Percentiles rank a stretch among this genome's conserved stretches.
Conservation (phyloP, 2,888 invertebrate genomes). For the Lycia hirtaria region DNA sequence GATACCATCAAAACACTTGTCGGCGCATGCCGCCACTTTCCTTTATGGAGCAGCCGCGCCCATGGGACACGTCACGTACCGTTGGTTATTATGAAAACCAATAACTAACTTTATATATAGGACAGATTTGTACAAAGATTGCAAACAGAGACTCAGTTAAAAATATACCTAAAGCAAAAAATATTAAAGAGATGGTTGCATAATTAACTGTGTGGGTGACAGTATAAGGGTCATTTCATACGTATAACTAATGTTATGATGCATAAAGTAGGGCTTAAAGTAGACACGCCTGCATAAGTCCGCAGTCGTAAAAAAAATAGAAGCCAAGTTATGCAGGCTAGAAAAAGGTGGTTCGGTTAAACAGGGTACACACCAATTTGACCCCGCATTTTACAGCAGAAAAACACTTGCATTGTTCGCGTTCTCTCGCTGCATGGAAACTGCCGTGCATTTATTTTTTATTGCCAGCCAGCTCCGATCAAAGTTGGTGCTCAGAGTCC, state of each 20-base stretch:
- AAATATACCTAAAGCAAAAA: conserved; percentile 11
- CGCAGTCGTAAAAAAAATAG: conserved; percentile 22
- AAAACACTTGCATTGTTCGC: conserved; percentile 32
- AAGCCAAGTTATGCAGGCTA: conserved; percentile 15
- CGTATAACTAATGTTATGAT: conserved; percentile 3
- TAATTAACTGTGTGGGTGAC: conserved; percentile 9
- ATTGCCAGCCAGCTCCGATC: conserved; percentile 48
- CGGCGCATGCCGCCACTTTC: conserved; percentile 63
- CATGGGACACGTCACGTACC: conserved; percentile 43
- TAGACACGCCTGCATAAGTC: conserved; percentile 5
- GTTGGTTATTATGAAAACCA: conserved; percentile 33
- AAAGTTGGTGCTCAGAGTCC: conserved; percentile 57
- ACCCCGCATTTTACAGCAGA: conserved; percentile 31
- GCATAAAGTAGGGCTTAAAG: conserved; percentile 20
- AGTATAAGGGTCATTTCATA: conserved; percentile 12
- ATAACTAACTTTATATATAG: conserved; percentile 22
- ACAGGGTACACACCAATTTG: conserved; percentile 6
- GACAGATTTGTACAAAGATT: conserved; percentile 26
- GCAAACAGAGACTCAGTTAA: conserved; percentile 14
- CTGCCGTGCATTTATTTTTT: conserved; percentile 49
- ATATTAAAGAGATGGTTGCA: conserved; percentile 9
- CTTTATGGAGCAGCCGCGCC: conserved; percentile 56
- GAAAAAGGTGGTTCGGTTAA: conserved; percentile 8
- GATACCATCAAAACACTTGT: conserved; percentile 74
- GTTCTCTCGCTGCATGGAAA: conserved; percentile 45